phyloP scores from a whole-genome alignment of 2,113 vertebrate species.

The Danionella cerebrum region DNA sequence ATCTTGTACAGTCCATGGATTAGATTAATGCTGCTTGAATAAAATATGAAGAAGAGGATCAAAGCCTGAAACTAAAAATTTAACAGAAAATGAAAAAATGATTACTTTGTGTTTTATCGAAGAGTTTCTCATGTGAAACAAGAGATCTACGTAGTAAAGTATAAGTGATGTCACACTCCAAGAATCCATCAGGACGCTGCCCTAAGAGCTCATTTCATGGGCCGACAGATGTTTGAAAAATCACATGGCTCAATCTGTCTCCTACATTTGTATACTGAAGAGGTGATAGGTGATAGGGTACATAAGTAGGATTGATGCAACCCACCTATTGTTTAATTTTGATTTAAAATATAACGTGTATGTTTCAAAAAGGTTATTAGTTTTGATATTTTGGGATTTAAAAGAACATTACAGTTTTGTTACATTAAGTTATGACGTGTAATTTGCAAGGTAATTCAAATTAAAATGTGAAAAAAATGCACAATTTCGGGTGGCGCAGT shows the following conservation, averaged over 20 bases:
- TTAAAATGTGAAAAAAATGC: too few species aligned
- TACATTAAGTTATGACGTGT: too few species aligned
- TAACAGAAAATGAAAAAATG: too few species aligned
- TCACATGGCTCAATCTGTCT: constrained; percentile 13
- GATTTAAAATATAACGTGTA: too few species aligned
- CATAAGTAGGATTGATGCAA: too few species aligned
- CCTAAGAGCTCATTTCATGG: constrained; percentile 42
- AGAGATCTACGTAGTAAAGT: neutral
- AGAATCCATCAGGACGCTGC: neutral
- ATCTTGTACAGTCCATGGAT: neutral
- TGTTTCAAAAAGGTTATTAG: too few species aligned
- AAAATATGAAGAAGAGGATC: neutral
- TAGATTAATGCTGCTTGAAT: neutral
- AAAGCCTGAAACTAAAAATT: too few species aligned
- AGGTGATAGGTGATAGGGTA: neutral
- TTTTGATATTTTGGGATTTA: too few species aligned
- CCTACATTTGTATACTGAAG: constrained; percentile 21
- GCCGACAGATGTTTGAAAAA: neutral
- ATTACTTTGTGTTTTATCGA: neutral
- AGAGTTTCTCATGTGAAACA: neutral
- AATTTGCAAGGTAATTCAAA: too few species aligned
- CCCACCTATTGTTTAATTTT: too few species aligned
- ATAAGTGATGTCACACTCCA: neutral
- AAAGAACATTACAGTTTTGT: too few species aligned
- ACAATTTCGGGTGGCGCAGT: too few species aligned